Base-by-base conservation (phyloP, 2,797 vertebrate species). In the Melanotaenia pygmaea region DNA sequence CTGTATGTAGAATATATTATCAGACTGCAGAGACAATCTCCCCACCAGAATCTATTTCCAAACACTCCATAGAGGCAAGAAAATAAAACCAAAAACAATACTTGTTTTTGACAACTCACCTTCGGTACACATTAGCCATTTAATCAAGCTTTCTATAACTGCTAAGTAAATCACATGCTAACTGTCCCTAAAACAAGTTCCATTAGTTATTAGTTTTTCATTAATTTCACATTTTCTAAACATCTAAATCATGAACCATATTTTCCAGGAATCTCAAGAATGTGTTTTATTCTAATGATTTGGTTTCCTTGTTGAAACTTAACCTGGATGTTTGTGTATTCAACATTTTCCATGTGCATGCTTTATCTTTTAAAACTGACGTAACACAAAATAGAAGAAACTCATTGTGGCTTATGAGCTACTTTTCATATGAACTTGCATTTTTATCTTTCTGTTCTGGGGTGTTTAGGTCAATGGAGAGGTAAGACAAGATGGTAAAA, bases 391-490 rank as follows among this genome's bases (percentile, higher is more conserved):
- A 74, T 14, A 45, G 51, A 5, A 59, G 26, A 58, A 13, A 9
- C 11, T 74, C 66, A 56, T 50, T 83, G 59, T 86, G 57, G 66
- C 74, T 86, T 77, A 51, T 83, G 64, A 79, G 67, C 61, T 77
- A 71, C 72, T 94, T 95, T 96, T 95, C 94, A 96, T 95, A 94
- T 96, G 90, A 96, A 93, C 93, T 92, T 96, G 94, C 94, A 94
- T 94, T 95, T 94, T 93, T 94, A 77, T 88, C 93, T 95, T 95
- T 95, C 70, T 96, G 94, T 95, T 93, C 79, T 76, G 73, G 94
- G 93, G 89, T 93, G 91, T 96, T 77, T 96, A 98, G 97, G 95
- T 97, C 96, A 88, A 96, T 97, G 93, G 96, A 97, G 96, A 98
- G 97, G 97, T 98, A 99, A 98, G 96, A 93, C 68, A 74, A 88